Evolutionary conservation across 2,888 invertebrate species (phyloP), one percentile per base, ranked within the genome.

Genomic region (Drosophila cognata): DNA sequence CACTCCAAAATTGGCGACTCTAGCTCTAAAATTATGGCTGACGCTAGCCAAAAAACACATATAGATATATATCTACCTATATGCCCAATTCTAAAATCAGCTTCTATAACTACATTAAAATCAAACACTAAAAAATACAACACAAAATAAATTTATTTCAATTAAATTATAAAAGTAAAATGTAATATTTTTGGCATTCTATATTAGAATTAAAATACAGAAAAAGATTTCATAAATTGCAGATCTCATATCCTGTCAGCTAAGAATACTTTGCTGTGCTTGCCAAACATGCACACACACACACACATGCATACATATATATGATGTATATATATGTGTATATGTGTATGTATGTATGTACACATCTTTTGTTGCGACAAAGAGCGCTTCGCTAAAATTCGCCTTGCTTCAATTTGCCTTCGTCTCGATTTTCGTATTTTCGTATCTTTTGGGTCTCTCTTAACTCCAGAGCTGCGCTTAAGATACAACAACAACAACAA

Each of bases 331-430:
- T 46, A 38, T 16, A 56, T 33, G 36, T 46, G 51, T 29, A 21
- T 64, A 43, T 38, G 28, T 36, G 4, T 35, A 55, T 18, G 11
- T 33, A 8, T 25, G 16, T 33, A 38, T 43, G 29, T 29, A n/a
- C 48, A 31, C 21, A 21, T 50, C 18, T 41, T 75, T 74, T 75
- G 63, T 70, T 57, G 41, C 25, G 65, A 41, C 29, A 51, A 63
- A 43, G 51, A 63, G 36, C 58, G 55, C 51, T 43, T 60, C 73
- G 66, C 74, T 33, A 51, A 74, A 75, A 74, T 69, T 74, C 57
- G 74, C 60, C 67, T 75, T 51, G 68, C 68, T 56, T 69, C 61
- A 53, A 59, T 73, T 74, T 68, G 75, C 68, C 56, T 67, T 50
- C 38, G 13, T 35, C 55, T 66, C 68, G 18, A 35, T 56, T 56